phyloP scores from a whole-genome alignment of 2,888 invertebrate genomes.

The Tryphoninae sp. region DNA sequence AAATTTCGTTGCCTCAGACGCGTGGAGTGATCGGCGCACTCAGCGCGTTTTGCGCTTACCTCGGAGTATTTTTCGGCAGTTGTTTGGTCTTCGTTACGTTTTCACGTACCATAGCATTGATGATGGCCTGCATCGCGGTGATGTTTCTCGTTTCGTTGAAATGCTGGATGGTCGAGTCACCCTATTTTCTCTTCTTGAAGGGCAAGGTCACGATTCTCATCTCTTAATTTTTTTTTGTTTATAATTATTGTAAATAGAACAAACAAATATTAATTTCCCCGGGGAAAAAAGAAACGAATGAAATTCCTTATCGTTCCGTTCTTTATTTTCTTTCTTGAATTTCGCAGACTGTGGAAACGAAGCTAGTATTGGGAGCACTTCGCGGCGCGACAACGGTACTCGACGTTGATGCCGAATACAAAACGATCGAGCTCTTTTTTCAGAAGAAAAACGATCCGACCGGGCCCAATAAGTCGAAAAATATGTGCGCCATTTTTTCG shows the following conservation, averaged over 20 bases:
- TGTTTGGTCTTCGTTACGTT: constrained; percentile 55
- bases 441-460: constrained; percentile 9
- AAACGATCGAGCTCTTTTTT: constrained; percentile 64
- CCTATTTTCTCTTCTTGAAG: constrained; percentile 66
- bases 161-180: constrained; percentile 69
- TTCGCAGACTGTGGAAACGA: constrained; percentile 67
- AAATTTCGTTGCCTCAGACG: constrained; percentile 64
- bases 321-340: not conserved
- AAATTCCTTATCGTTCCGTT: not conserved
- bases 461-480: not conserved
- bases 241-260: too few species aligned
- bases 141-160: constrained; percentile 62
- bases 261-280: too few species aligned
- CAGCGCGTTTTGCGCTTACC: constrained; percentile 63
- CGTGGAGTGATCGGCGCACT: constrained; percentile 62
- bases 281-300: too few species aligned
- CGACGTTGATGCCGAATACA: constrained; percentile 67
- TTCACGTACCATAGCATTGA: constrained; percentile 41
- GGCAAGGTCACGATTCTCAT: constrained; percentile 62
- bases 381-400: constrained; percentile 58
- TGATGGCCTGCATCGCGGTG: constrained; percentile 55
- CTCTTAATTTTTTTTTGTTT: too few species aligned
- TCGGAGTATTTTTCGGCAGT: constrained; percentile 63
- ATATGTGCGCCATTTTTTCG: not conserved
- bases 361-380: constrained; percentile 65